Conservation (phyloP, 2,797 vertebrate genomes). For the Melanotaenia maccullochi region DNA sequence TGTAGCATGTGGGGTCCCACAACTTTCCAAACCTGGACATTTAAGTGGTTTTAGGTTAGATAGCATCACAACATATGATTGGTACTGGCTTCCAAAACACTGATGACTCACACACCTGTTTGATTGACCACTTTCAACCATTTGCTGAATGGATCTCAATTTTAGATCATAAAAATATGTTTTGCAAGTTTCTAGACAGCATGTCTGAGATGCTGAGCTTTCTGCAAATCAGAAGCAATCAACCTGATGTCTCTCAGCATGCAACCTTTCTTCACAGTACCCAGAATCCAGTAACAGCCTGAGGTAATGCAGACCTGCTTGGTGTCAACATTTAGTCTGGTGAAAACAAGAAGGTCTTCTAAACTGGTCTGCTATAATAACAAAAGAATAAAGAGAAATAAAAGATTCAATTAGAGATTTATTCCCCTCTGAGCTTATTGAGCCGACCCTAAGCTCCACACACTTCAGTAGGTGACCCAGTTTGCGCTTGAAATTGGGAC, state of each 20-base stretch:
- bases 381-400: slow-evolving; percentile 15
- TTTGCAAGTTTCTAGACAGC: neutral
- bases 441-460: slow-evolving; percentile 14
- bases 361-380: slow-evolving; percentile 18
- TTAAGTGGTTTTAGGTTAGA: neutral
- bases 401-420: slow-evolving; percentile 12
- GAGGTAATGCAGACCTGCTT: slow-evolving; percentile 1
- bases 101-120: neutral
- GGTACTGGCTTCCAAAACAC: neutral
- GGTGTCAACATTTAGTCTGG: slow-evolving; percentile 2
- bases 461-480: slow-evolving; percentile 3
- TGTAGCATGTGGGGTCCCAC: neutral
- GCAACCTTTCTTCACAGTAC: neutral
- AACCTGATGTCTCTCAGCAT: neutral
- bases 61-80: neutral
- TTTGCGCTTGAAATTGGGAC: neutral
- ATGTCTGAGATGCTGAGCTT: neutral
- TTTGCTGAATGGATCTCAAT: neutral
- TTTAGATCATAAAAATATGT: neutral
- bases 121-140: neutral
- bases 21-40: too few relatives aligned
- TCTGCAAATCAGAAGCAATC: neutral
- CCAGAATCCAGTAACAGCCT: neutral
- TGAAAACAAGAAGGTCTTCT: slow-evolving; percentile 12
- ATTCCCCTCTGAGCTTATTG: slow-evolving; percentile 13